Evolutionary conservation across 2,113 vertebrate species (phyloP), one percentile per base, ranked within the genome.

Genomic region (Callospermophilus lateralis): DNA sequence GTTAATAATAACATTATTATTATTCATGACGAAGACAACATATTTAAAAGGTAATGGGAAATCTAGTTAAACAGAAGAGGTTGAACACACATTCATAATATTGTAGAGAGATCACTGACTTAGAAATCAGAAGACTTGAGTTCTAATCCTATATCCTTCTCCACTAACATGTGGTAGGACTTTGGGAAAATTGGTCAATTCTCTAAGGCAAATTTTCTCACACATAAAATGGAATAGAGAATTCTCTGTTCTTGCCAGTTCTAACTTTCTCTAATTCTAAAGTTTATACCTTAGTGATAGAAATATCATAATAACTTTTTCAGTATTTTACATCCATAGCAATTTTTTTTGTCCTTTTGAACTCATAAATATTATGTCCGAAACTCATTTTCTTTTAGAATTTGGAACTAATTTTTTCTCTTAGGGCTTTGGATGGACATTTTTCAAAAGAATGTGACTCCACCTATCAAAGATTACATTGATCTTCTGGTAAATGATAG

Each of bases 381-480:
- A 90, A 95, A 65, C 32, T 37, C 53, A 26, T 77, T 84, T 95
- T 67, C 68, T 89, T 92, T 95, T 17, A 42, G 20, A 6, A 81
- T 88, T 86, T 76, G 61, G 39, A 90, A 48, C 26, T 93, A 83
- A 91, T 93, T 93, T 93, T 45, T 17, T 95, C 81, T 79, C 68
- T 79, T 26, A 76, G 89, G 53, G 55, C n/a, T 94, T 83, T 91
- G 67, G 15, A 77, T 79, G 53, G 19, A 91, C 65, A 84, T 61
- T 26, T 95, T 89, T 89, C 45, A 55, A 72, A 92, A 89, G 24
- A 8, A 34, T 72, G 7, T 70, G 28, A 94, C 32, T 91, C 45
- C 77, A 51, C 68, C 42, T 84, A 30, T 70, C 76, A 76, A 26
- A 61, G 22, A 84, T 76, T 87, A 65, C 19, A 51, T 10, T 55